These are phyloP conservation scores for Pyrocoelia pectoralis DNA, from an alignment of 2,888 invertebrate genomes.

Conservation along the genomic window DNA sequence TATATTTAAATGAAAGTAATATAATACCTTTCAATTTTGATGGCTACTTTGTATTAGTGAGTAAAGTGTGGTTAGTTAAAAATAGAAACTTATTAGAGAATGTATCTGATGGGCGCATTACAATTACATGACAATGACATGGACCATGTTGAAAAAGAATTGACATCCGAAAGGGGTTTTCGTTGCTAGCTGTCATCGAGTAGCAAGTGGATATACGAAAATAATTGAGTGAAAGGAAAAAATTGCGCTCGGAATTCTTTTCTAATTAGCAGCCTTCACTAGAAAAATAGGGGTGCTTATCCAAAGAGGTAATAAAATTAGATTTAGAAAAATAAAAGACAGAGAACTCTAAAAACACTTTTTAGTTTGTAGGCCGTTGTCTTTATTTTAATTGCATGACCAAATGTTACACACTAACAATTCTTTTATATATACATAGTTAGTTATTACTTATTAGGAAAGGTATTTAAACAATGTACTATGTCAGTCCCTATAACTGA, in stretches of 20 bases:
- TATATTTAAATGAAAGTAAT: neutral
- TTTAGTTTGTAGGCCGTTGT: too few species aligned
- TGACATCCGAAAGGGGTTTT: neutral
- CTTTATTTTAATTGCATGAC: too few species aligned
- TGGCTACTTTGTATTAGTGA: neutral
- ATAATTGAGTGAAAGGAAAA: neutral
- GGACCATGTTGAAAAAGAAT: neutral
- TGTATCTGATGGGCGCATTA: neutral
- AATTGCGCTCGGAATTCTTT: neutral
- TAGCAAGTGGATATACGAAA: neutral
- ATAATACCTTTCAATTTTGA: neutral
- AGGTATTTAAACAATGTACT: too few species aligned
- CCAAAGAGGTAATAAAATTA: too few species aligned
- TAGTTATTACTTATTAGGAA: too few species aligned
- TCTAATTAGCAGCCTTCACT: too few species aligned
- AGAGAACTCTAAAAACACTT: too few species aligned
- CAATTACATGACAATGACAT: constrained; percentile 1
- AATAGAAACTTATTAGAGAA: neutral
- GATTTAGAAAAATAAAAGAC: too few species aligned
- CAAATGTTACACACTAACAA: too few species aligned
- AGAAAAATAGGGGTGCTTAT: too few species aligned
- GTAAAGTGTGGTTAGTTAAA: neutral
- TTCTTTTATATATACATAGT: too few species aligned
- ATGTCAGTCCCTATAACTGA: too few species aligned
- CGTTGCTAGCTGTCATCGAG: neutral